Base-by-base conservation (phyloP, 2,797 vertebrate genomes). In the Decapterus maruadsi region DNA sequence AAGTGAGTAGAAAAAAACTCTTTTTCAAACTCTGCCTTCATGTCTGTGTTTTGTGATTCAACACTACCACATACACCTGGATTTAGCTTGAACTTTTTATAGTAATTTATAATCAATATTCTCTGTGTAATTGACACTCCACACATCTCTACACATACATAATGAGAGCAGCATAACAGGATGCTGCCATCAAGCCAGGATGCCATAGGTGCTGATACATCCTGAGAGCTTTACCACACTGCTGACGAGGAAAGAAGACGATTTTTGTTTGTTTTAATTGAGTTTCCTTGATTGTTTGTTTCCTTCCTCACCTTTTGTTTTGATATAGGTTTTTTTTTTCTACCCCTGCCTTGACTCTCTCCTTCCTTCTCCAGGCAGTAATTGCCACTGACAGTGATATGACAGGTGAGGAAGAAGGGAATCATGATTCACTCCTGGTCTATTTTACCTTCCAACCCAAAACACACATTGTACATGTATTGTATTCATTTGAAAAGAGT, bases 241-340 rank as follows among this genome's bases (percentile, higher is more conserved):
- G 65, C 50, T 75, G 85, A 77, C 11, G n/a, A 74, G 71, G 63
- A 68, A 72, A 53, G 54, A 63, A 56, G 42, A 74, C 29, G 38
- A 48, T 70, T 82, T 55, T 75, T 26, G 26, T 26, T 26, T 1
- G 68, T 87, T 82, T 86, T 69, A 57, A 48, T 85, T 73, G 83
- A 82, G 63, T 78, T 76, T 54, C 20, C 48, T 42, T 87, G 81
- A 87, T 87, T 82, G 73, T 85, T 85, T 85, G 72, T 80, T 86
- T 83, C 20, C 74, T 71, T 59, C 38, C 26, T 7, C 2, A 34
- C 31, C 31, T n/a, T 54, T 51, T 51, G 36, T 80, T 82, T 58
- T 17, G 72, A n/a, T n/a, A n/a, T n/a, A n/a, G n/a, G 31, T 2
- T 19, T 22, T 22, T 9, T 50, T 13, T 6, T 13, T 13, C 38